phyloP scores from a whole-genome alignment of 2,888 invertebrate genomes.

The Pollenia griseotomentosa region DNA sequence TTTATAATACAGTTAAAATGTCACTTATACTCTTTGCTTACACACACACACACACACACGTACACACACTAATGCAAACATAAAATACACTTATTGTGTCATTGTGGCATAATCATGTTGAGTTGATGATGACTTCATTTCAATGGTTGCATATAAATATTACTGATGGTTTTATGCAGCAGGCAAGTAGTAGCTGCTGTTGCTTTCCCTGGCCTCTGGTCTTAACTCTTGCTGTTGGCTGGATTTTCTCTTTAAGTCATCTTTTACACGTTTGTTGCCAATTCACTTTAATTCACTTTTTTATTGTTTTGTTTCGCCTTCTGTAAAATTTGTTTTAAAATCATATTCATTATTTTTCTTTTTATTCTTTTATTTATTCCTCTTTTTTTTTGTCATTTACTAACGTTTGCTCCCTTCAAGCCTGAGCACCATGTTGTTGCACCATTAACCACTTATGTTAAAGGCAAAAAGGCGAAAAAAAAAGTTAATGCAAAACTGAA shows the following conservation, averaged over 20 bases:
- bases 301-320: not conserved
- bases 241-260: conserved; percentile 47
- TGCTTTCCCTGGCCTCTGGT: conserved; percentile 15
- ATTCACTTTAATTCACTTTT: conserved; percentile 3
- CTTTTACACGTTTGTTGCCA: conserved; percentile 38
- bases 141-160: not conserved
- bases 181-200: conserved; percentile 4
- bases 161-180: conserved; percentile 34
- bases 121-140: conserved; percentile 47
- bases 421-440: conserved; percentile 34
- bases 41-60: not conserved
- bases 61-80: not conserved
- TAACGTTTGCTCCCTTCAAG: conserved; percentile 11
- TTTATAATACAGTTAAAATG: conserved; percentile 64
- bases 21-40: conserved; percentile 42
- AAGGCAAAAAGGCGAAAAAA: not conserved
- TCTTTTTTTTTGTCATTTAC: conserved; percentile 27
- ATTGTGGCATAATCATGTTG: conserved; percentile 66
- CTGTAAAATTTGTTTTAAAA: conserved; percentile 44
- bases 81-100: conserved; percentile 33
- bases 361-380: not conserved
- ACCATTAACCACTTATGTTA: conserved; percentile 63
- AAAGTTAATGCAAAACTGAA: too few relatives aligned
- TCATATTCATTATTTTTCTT: conserved; percentile 32
- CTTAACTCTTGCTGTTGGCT: conserved; percentile 6